phyloP scores from a whole-genome alignment of 2,797 vertebrate genomes.

The Trematomus bernacchii region DNA sequence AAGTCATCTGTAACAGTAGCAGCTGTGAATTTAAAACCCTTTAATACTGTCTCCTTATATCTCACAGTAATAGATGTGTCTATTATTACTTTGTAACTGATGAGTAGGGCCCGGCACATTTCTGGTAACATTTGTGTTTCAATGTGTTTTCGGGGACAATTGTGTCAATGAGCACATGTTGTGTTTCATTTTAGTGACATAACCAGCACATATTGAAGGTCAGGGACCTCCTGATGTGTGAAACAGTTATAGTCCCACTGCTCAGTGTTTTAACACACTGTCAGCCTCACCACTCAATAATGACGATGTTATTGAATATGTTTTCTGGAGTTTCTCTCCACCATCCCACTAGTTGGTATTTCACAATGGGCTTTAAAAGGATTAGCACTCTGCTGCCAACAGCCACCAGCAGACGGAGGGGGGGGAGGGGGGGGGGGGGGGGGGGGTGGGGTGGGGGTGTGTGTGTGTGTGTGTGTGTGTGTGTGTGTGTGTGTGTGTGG shows the following conservation, averaged over 20 bases:
- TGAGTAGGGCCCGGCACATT: neutral
- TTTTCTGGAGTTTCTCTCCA: slow-evolving; percentile 29
- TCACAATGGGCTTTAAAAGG: slow-evolving; percentile 50
- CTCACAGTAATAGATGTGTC: neutral
- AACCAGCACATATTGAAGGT: neutral
- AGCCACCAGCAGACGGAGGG: slow-evolving; percentile 30
- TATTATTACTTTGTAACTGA: neutral
- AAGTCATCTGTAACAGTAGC: slow-evolving; percentile 40
- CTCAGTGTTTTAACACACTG: slow-evolving; percentile 21
- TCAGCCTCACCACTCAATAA: slow-evolving; percentile 30
- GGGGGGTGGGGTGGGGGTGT: too few species aligned
- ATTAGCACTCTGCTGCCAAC: slow-evolving; percentile 49
- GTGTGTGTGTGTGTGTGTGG: slow-evolving; percentile 38
- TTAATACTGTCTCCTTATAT: slow-evolving; percentile 7
- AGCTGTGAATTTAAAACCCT: slow-evolving; percentile 37
- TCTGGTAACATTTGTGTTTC: neutral
- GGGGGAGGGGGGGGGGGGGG: too few species aligned
- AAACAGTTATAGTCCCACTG: slow-evolving; percentile 14
- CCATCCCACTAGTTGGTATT: slow-evolving; percentile 45
- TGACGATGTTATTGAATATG: slow-evolving; percentile 39
- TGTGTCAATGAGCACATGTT: neutral
- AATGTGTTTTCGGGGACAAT: neutral
- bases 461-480: slow-evolving; percentile 13
- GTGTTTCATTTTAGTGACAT: neutral
- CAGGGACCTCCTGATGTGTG: slow-evolving; percentile 12